phyloP scores from a whole-genome alignment of 1,140 invertebrate genomes.

The Monomorium pharaonis region DNA sequence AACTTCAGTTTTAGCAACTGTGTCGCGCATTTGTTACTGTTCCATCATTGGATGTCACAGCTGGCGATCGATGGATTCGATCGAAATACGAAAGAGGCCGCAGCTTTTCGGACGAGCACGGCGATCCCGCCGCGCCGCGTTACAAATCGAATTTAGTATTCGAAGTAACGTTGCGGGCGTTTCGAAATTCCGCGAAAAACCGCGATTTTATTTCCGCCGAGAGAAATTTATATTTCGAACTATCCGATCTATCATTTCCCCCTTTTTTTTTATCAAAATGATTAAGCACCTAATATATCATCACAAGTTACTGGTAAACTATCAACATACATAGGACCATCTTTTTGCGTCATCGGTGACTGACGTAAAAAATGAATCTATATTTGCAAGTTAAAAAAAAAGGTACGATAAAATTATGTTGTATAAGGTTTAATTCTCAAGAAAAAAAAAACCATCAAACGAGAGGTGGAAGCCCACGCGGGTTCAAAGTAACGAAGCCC shows the following conservation, averaged over 20 bases:
- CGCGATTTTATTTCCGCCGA: conserved; percentile 41
- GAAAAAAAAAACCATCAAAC: not conserved
- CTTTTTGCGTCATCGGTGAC: too few species aligned
- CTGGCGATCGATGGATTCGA: conserved; percentile 16
- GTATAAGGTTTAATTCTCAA: not conserved
- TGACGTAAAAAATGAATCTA: not conserved
- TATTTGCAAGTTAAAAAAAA: not conserved
- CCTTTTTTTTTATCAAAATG: conserved; percentile 15
- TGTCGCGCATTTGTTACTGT: conserved; percentile 11
- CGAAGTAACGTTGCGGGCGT: not conserved
- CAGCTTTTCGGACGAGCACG: not conserved
- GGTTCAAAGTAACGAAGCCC: conserved; percentile 31
- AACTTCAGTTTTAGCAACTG: conserved; percentile 22
- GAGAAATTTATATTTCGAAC: not conserved
- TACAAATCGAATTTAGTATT: conserved; percentile 23
- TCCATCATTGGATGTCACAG: conserved; percentile 10
- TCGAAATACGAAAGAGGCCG: conserved; percentile 24
- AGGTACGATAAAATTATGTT: not conserved
- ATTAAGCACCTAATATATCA: conserved; percentile 26
- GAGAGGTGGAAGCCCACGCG: not conserved
- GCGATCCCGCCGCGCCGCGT: not conserved
- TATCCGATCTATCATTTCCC: not conserved
- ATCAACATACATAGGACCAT: not conserved
- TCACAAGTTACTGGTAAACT: not conserved
- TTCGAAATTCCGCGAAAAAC: conserved; percentile 13